Base-by-base conservation (phyloP, 2,888 invertebrate genomes). In the Mythimna loreyi region DNA sequence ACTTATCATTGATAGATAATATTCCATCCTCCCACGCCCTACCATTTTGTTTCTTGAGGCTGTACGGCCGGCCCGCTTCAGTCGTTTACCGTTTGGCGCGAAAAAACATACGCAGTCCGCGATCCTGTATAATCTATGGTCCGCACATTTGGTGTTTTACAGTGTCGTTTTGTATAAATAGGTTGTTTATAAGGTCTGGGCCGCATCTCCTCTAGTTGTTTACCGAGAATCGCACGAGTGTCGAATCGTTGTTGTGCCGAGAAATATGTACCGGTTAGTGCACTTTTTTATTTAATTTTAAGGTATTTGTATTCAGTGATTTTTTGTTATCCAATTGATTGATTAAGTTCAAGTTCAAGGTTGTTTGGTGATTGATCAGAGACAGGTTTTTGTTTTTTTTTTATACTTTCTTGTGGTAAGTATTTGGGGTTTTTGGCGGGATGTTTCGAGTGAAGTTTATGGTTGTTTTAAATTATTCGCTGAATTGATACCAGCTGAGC, bases 201-300 rank as follows among this genome's bases (percentile, higher is more conserved):
- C 82, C 80, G 82, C 87, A 86, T 85, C 90, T 90, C 84, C 73
- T 68, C 82, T 72, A 81, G 74, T 86, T 89, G 86, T 89, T 83
- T 87, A 88, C 81, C 75, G 84, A 87, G 88, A 86, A 82, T 75
- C 85, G 81, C 81, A 83, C 83, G 86, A 84, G 87, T 82, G 86
- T 78, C 83, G 85, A 75, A 53, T 72, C 47, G 80, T 78, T 80
- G 85, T 80, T 81, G 53, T 62, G 65, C 81, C 72, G 75, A 73
- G 71, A 72, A 74, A 81, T 80, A 36, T 95, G 94, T 93, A 92
- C 92, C 92, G 94, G 94, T 95, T 88, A 94, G 94, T 94, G 81
- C 62, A 64, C 78, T 78, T 87, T 87, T 86, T 86, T 76, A 80
- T 81, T 74, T 79, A 81, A 81, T 76, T 50, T 40, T 40, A 40